Evolutionary conservation across 2,797 vertebrate genomes (phyloP), one percentile per base, ranked within the genome.

Genomic region (Paguma larvata): DNA sequence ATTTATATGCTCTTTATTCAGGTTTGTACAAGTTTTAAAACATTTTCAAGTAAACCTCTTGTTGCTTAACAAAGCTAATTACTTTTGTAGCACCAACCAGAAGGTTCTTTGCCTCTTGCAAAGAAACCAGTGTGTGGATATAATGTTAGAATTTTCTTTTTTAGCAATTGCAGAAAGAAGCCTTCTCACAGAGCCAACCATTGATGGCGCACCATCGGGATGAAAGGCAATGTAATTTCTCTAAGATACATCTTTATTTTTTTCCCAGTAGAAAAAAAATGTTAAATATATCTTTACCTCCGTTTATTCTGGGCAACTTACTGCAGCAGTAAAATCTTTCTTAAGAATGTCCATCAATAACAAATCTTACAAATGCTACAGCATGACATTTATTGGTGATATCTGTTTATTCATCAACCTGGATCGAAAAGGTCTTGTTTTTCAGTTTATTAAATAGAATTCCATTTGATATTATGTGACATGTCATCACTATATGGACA

Each of bases 11-110:
- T 78, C 10, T 87, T 87, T 91, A 16, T 27, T 46, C 11, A 90
- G 51, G 34, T 21, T 82, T 97, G 96, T 48, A 87, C 7, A 93
- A n/a, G 48, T 80, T 70, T 38, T 6, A 38, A 38, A 82, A 51
- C 6, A 77, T 95, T 93, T 96, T 96, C 75, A 87, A 92, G 34
- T 67, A 96, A 95, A 41, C 38, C 72, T 15, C 5, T 25, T 30
- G 87, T 95, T 84, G 19, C 32, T 89, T 91, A 84, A 90, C 94
- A 96, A 95, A 89, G 7, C 10, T 89, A 75, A 90, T 86, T n/a
- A 30, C 56, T 80, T 92, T 67, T 72, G 72, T 94, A 87, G 87
- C 53, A 85, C 87, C 62, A 44, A 14, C 3, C 38, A 93, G 59
- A 83, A 90, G 53, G 9, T 19, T 53, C 38, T 85, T 77, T 8